Evolutionary conservation across 2,113 vertebrate genomes (phyloP), one percentile per base, ranked within the genome.

Genomic region (Chlorocebus sabaeus): DNA sequence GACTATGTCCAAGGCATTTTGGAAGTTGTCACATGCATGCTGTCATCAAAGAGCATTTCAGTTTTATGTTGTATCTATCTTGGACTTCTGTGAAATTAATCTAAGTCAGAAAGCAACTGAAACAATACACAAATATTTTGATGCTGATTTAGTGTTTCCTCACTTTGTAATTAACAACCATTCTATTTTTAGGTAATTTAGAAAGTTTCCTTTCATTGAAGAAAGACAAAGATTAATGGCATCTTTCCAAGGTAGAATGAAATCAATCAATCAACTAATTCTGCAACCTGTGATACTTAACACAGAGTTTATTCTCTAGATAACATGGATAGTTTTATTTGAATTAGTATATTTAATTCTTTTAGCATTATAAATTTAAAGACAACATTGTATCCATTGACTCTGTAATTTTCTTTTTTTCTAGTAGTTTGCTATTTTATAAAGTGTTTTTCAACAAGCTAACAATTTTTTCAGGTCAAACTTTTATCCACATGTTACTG

Each of bases 211-310:
- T 93, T 90, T 86, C 93, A 95, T 70, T 88, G 83, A 90, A 38
- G 64, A 92, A 27, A 92, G 87, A 73, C 38, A 87, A 22, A 95
- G 84, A 82, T 96, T 95, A 97, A 97, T 90, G 87, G 81, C 32
- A 88, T 67, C 27, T 78, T 95, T 45, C 50, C 72, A 79, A n/a
- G 67, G 25, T 81, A 64, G 45, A 82, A 96, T 59, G 79, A 35
- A 97, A 90, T 89, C 52, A 92, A 92, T 96, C 91, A 89, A 92
- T 96, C 76, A 95, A 93, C 30, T 76, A 72, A 81, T 93, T 97
- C 93, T 87, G 8, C 5, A 87, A 11, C 3, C 50, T 89, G 87
- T 72, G 76, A 59, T 72, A 45, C 3, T 72, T 76, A 79, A 38
- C 80, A 12, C 1, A 89, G 8, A 40, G 18, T 64, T 96, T 72